Conservation (phyloP, 1,140 invertebrate genomes). For the Chironomus tepperi region DNA sequence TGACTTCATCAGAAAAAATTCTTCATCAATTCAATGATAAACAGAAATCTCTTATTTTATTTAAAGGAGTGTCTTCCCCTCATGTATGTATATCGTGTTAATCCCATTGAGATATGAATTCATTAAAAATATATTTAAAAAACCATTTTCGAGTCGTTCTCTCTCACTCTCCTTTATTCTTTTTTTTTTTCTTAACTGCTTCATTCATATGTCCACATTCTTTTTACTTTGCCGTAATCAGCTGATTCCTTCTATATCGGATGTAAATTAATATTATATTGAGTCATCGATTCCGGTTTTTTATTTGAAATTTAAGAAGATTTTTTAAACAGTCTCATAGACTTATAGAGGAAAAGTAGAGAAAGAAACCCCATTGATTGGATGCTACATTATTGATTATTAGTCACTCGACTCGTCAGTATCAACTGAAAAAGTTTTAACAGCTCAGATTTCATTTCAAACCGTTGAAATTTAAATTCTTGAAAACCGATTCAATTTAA, state of each 20-base stretch:
- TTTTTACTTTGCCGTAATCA: background rate
- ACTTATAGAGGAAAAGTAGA: too few relatives aligned
- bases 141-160: background rate
- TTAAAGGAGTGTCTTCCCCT: background rate
- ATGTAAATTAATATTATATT: background rate
- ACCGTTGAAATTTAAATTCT: too few relatives aligned
- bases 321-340: too few relatives aligned
- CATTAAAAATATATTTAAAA: background rate
- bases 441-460: too few relatives aligned
- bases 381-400: too few relatives aligned
- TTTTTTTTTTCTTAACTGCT: too few relatives aligned
- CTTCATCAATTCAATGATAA: too few relatives aligned
- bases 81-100: background rate
- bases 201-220: background rate
- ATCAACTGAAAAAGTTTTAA: too few relatives aligned
- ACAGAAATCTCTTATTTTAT: too few relatives aligned
- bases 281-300: background rate
- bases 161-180: background rate
- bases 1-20: background rate
- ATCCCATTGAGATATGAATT: conserved; percentile 7
- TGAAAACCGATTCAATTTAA: too few relatives aligned
- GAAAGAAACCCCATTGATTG: too few relatives aligned
- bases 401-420: too few relatives aligned
- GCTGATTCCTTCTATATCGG: background rate
- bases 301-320: background rate